Base-by-base conservation (phyloP, 2,888 invertebrate genomes). In the Agrilus mali region DNA sequence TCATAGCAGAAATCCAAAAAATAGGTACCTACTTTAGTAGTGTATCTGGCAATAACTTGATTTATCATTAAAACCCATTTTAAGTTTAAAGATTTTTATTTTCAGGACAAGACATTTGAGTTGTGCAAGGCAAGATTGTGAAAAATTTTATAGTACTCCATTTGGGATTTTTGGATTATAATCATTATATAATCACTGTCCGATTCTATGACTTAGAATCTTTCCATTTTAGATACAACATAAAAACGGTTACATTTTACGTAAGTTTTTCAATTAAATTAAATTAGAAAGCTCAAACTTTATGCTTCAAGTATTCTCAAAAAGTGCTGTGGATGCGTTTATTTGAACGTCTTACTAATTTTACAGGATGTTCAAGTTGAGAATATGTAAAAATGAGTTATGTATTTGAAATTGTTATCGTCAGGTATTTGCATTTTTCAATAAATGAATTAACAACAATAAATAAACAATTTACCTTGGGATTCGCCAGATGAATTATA, bases 81-180 rank as follows among this genome's bases (percentile, higher is more conserved):
- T n/a, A 5, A 27, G 27, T 17, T 17, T 17, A 42, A 40, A 13
- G 36, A 36, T 7, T 35, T 40, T 40, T 17, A 14, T 38, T 59
- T 70, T 4, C 61, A 83, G 87, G 55, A 88, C 89, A 0, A 75
- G 88, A 51, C 85, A 87, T 60, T 69, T 95, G 31, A 78, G 79
- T 47, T 95, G 94, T 63, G 78, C 79, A 56, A 74, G 81, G 53
- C 81, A 86, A 64, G 71, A 73, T 15, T 96, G 96, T 65, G 86
- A 88, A 47, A 89, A 92, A 59, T 80, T n/a, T 95, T 50, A 84
- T 88, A 50, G 77, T 92, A 0, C 69, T 93, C 40, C 96, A 96
- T 68, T 72, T 96, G 46, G 92, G 92, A 15, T 88, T 84, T 52
- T 69, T 95, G 34, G 88, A 92, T 59, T 94, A 85, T 65, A 81